Conservation (phyloP, 2,888 invertebrate genomes). For the Chloroclystis v-ata region DNA sequence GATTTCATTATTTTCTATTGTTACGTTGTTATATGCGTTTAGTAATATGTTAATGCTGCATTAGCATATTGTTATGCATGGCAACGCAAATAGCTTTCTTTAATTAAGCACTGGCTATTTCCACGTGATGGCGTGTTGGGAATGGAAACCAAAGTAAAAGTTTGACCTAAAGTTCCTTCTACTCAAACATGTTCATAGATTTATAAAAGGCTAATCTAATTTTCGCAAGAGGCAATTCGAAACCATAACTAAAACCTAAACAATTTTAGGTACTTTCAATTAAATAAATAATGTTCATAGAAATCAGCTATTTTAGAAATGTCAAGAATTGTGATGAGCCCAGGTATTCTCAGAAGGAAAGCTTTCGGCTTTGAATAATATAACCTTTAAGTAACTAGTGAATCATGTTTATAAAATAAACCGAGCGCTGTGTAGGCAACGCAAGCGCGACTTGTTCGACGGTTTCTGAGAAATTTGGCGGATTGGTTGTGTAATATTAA, state of each 20-base stretch:
- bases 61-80: conserved; percentile 14
- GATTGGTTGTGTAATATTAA: not conserved
- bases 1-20: not conserved
- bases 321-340: conserved; percentile 9
- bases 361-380: conserved; percentile 14
- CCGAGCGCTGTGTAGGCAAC: not conserved
- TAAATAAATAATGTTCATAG: not conserved
- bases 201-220: too few relatives aligned
- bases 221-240: too few relatives aligned
- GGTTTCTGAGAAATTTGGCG: not conserved
- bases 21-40: not conserved
- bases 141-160: too few relatives aligned
- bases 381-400: conserved; percentile 15
- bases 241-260: too few relatives aligned
- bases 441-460: not conserved
- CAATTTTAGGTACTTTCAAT: not conserved
- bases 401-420: conserved; percentile 17
- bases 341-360: conserved; percentile 17
- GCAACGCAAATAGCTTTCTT: not conserved
- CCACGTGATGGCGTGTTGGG: too few relatives aligned
- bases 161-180: too few relatives aligned
- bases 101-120: not conserved
- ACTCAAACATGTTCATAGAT: too few relatives aligned
- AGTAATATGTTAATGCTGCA: conserved; percentile 14
- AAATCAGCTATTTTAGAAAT: conserved; percentile 1